Evolutionary conservation across 2,113 vertebrate species (phyloP), one percentile per base, ranked within the genome.

Genomic region (Oncorhynchus nerka): DNA sequence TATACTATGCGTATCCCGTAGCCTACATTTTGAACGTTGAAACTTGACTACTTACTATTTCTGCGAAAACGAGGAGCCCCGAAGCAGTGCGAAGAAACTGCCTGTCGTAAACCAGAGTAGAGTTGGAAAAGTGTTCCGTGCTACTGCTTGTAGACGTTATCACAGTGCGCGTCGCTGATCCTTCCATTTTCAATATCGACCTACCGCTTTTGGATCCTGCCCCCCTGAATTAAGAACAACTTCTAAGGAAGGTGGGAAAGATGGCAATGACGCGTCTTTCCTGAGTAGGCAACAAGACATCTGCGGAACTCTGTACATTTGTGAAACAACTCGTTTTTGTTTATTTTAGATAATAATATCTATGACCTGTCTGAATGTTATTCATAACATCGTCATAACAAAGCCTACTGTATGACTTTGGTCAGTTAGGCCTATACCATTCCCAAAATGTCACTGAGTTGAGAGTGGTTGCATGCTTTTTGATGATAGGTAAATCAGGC

Each of bases 21-120:
- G 39, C 9, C 9, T 11, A 45, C 39, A 45, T 9, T 2, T 45
- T 45, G 39, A 45, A 45, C 9, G 0, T 12, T 55, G 51, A 19
- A 55, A 19, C 51, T 55, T 64, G n/a, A 28, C n/a, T 45, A 91
- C 92, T 92, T 88, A 92, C 92, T 76, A 92, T 91, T 85, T 93
- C 91, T 71, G 85, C 87, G 74, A 89, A 13, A 62, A 88, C 82
- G 3, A 92, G 89, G 13, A 84, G 24, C 30, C 90, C 92, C 70
- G 78, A 78, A 48, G 79, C 34, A 16, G 86, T 92, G 3, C 81
- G 81, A 59, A 87, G 64, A 65, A 93, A 92, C 22, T 85, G 81
- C 59, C 83, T 85, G 84, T 94, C 85, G 16, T 90, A 93, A 65
- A 87, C 83, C 81, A 93, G 66, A 4, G 90, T 87, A 65, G 92